A percentile compares a stretch with the other conserved stretches of the same genome.
Conservation (phyloP, 2,888 invertebrate genomes). For the Oconnorella tubifera region DNA sequence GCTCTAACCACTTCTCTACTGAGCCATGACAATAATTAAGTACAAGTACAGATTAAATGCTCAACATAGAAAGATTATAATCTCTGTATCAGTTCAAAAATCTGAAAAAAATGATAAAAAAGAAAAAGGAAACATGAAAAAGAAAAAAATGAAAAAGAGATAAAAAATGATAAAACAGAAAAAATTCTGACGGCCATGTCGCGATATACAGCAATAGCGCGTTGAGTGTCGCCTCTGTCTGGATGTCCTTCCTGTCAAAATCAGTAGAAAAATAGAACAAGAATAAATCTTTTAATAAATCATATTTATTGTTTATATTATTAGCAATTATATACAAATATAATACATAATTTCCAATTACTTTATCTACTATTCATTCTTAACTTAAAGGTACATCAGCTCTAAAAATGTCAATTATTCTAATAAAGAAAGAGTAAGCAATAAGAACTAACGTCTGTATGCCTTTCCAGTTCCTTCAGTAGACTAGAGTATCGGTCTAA, state of each 20-base stretch:
- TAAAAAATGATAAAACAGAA: too few species aligned
- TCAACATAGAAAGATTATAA: too few species aligned
- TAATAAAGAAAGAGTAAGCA: neutral
- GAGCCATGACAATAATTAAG: too few species aligned
- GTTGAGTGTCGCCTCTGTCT: conserved; percentile 93
- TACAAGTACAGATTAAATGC: too few species aligned
- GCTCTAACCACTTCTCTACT: too few species aligned
- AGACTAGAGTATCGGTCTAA: conserved; percentile 82
- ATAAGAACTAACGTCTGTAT: conserved; percentile 67
- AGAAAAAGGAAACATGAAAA: too few species aligned
- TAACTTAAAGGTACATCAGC: too few species aligned
- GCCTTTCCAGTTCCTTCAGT: conserved; percentile 90
- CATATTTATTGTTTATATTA: neutral
- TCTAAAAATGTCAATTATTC: too few species aligned
- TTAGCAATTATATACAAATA: conserved; percentile 1
- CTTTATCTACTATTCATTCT: too few species aligned
- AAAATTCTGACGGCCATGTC: conserved; percentile 64
- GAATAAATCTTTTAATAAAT: neutral
- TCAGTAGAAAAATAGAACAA: neutral
- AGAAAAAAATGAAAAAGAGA: too few species aligned
- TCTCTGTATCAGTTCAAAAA: too few species aligned
- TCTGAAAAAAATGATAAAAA: too few species aligned
- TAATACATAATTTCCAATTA: neutral
- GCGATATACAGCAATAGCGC: conserved; percentile 89
- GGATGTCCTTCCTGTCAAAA: conserved; percentile 71